These are phyloP conservation scores for Escarpia spicata DNA, from an alignment of 2,888 invertebrate genomes.

Conservation along the genomic window DNA sequence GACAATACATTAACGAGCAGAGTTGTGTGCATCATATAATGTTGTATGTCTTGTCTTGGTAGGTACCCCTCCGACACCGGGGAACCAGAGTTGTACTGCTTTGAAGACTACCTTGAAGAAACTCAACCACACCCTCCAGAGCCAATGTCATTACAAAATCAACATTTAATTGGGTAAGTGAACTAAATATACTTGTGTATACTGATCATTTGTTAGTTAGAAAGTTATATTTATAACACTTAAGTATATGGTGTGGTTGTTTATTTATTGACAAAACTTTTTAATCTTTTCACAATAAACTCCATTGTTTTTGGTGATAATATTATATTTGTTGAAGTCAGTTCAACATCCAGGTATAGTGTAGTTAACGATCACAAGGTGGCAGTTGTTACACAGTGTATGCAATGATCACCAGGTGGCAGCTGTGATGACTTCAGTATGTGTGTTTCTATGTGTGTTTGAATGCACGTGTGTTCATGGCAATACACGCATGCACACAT, in stretches of 20 bases:
- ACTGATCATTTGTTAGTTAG: no score
- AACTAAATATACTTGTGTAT: not conserved
- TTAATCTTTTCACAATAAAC: no score
- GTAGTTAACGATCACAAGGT: not conserved
- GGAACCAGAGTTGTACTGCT: not conserved
- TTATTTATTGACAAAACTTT: no score
- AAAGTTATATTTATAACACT: no score
- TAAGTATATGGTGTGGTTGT: no score
- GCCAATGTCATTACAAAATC: not conserved
- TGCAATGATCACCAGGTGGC: not conserved
- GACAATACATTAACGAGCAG: no score
- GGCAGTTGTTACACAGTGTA: not conserved
- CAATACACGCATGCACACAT: not conserved
- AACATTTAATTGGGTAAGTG: not conserved
- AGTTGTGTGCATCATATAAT: not conserved
- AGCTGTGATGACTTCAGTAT: constrained; percentile 8
- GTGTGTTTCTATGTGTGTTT: not conserved
- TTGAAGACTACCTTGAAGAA: not conserved
- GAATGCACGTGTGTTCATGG: not conserved
- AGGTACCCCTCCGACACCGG: not conserved
- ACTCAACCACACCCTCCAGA: not conserved
- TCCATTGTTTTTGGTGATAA: no score
- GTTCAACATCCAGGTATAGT: not conserved
- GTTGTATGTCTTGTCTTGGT: not conserved
- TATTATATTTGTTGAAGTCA: no score